Evolutionary conservation across 1,140 invertebrate genomes (phyloP).

Genomic region (Aphaenogaster floridana): DNA sequence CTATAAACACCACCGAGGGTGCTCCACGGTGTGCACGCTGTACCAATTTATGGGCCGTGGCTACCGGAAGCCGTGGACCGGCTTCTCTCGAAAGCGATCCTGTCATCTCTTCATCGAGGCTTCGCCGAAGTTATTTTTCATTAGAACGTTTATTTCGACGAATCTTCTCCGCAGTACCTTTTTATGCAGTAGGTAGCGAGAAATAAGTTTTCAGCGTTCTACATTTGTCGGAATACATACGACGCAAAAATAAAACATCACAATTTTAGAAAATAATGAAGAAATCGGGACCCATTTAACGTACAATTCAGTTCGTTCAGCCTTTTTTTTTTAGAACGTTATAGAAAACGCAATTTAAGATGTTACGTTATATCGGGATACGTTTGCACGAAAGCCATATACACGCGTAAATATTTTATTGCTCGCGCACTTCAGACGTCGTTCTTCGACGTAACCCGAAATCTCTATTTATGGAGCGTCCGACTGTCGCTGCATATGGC

Average conservation of each 20-base stretch:
- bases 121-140: not conserved
- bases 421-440: not conserved
- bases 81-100: constrained; percentile 34
- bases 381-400: not conserved
- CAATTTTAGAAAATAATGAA: constrained; percentile 4
- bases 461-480: constrained; percentile 52
- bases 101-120: constrained; percentile 45
- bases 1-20: constrained; percentile 58
- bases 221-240: not conserved
- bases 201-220: not conserved
- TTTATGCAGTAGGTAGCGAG: no score
- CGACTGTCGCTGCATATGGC: constrained; percentile 19
- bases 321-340: not conserved
- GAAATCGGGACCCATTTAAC: not conserved
- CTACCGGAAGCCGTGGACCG: constrained; percentile 30
- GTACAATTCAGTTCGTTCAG: not conserved
- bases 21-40: constrained; percentile 41
- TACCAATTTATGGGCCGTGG: constrained; percentile 55
- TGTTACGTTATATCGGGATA: not conserved
- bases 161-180: not conserved
- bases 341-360: not conserved
- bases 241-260: not conserved
- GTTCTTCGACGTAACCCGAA: constrained; percentile 36
- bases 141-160: not conserved
- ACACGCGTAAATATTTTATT: constrained; percentile 33